These are phyloP conservation scores for Dipodomys spectabilis DNA, from an alignment of 2,113 vertebrate species.

Conservation along the genomic window DNA sequence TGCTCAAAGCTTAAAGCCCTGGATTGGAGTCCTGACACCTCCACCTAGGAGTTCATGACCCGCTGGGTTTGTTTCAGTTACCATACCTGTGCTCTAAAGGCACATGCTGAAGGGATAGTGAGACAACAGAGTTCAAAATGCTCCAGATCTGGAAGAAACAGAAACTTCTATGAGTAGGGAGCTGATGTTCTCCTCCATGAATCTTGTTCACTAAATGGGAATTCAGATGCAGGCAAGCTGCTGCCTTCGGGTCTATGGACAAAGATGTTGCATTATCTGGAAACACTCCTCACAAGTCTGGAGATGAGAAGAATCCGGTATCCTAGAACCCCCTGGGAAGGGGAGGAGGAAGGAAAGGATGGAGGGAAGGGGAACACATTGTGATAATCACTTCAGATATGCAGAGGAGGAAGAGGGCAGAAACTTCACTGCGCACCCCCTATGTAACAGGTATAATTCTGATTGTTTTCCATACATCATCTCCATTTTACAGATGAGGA, in stretches of 20 bases:
- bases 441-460: neutral
- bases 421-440: neutral
- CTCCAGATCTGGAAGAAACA: neutral
- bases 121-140: neutral
- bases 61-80: neutral
- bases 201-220: neutral
- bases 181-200: neutral
- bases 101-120: neutral
- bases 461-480: neutral
- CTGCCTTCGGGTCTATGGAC: neutral
- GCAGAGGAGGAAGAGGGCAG: neutral
- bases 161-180: neutral
- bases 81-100: neutral
- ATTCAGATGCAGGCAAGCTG: neutral
- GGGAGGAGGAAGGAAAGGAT: too few relatives aligned
- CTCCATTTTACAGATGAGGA: neutral
- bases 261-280: neutral
- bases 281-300: neutral
- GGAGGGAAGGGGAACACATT: neutral
- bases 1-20: neutral
- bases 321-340: neutral
- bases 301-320: neutral
- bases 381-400: neutral
- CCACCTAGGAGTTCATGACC: too few relatives aligned
- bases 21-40: neutral